These are phyloP conservation scores for Stenichneumon culpator DNA, from an alignment of 2,888 invertebrate species.

Conservation along the genomic window DNA sequence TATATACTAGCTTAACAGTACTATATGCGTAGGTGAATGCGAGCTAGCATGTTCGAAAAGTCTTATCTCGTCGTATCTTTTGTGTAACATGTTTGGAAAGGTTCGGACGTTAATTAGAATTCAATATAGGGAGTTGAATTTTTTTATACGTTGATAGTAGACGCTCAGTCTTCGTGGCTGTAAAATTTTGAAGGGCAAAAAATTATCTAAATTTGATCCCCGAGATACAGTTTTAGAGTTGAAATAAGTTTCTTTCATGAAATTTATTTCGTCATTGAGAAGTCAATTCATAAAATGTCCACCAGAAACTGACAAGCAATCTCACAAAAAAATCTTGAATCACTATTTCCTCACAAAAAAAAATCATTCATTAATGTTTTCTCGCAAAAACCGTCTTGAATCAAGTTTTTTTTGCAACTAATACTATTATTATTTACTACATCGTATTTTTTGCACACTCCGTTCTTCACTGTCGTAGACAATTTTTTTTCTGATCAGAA, in stretches of 20 bases:
- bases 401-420: not conserved
- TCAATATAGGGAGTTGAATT: not conserved
- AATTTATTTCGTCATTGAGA: not conserved
- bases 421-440: not conserved
- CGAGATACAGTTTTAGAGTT: too few species aligned
- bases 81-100: not conserved
- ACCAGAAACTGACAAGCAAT: not conserved
- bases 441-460: not conserved
- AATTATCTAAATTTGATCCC: too few species aligned
- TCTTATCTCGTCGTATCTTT: slow-evolving; percentile 19
- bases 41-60: slow-evolving; percentile 5
- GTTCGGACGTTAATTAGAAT: not conserved
- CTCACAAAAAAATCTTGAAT: not conserved
- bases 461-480: not conserved
- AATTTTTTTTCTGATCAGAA: not conserved
- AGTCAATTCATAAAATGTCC: not conserved
- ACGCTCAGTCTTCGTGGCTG: not conserved
- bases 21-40: slow-evolving; percentile 20
- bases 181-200: not conserved
- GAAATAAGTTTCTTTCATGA: not conserved
- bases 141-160: slow-evolving; percentile 6
- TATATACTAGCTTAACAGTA: slow-evolving; percentile 1
- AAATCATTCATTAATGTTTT: not conserved
- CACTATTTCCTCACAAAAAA: not conserved
- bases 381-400: not conserved